phyloP scores from a whole-genome alignment of 2,888 invertebrate genomes.

The Matsumyia berberina region DNA sequence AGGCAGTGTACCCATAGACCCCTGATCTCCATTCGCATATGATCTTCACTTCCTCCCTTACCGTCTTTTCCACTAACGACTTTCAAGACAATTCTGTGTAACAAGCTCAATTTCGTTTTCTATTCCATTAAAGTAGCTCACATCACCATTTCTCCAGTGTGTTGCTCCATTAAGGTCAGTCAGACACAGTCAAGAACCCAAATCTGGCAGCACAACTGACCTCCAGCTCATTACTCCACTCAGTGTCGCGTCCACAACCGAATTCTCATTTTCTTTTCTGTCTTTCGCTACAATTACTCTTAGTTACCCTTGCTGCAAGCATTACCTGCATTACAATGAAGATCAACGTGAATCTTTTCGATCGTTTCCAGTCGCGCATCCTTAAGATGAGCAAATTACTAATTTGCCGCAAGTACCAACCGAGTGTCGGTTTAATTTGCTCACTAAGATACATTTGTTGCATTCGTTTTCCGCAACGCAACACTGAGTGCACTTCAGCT shows the following conservation, averaged over 20 bases:
- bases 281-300: not conserved
- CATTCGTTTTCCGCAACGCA: constrained; percentile 44
- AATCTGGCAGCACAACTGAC: constrained; percentile 56
- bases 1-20: too few relatives aligned
- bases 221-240: constrained; percentile 51
- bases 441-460: constrained; percentile 20
- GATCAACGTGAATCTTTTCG: not conserved
- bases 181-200: constrained; percentile 32
- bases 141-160: constrained; percentile 15
- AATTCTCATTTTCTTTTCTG: constrained; percentile 35
- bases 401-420: not conserved
- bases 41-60: not conserved
- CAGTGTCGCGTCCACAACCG: constrained; percentile 16
- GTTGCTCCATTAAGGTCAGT: constrained; percentile 43
- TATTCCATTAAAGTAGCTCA: constrained; percentile 25
- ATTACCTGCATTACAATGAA: not conserved
- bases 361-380: not conserved
- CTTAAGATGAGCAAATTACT: constrained; percentile 1
- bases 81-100: not conserved
- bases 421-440: constrained; percentile 30
- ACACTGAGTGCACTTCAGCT: constrained; percentile 34
- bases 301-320: constrained; percentile 19
- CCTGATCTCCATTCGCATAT: not conserved
- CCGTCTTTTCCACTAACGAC: not conserved
- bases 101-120: constrained; percentile 36